Evolutionary conservation across 2,113 vertebrate species (phyloP), one percentile per base, ranked within the genome.

Genomic region (Pterocles gutturalis): DNA sequence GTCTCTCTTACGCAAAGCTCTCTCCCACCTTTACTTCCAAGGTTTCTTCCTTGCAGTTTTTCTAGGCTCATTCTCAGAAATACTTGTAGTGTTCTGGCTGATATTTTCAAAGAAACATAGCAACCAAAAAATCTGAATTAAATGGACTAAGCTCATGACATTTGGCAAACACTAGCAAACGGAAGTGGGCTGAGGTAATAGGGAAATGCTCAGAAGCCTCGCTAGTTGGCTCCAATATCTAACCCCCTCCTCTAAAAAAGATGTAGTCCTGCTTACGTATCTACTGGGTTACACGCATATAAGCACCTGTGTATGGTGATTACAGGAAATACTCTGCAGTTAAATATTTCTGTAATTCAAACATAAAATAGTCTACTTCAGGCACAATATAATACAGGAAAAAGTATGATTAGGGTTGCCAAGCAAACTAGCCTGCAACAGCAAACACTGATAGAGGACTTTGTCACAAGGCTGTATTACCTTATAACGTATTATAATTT

Each of bases 401-500:
- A 96, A 96, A 96, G 91, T 96, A 83, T 80, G 58, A 97, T 97
- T 97, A 96, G 36, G 31, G 51, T 64, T 89, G 90, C 81, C 3
- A 31, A 29, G 13, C 20, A 89, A 95, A 97, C 87, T 93, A 95
- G 80, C 75, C 81, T 70, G 85, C 86, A 88, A 96, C 75, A 96
- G 75, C 89, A 96, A 87, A 82, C 89, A 89, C 87, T 95, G 92
- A 90, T 91, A 89, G 92, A 43, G 43, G 79, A 93, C 97, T 98
- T 91, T 98, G 98, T 98, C 97, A 96, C 79, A 95, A 97, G 86
- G 88, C 46, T 96, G 90, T 97, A 97, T 97, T 97, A 97, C 97
- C 96, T 97, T 98, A 81, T 94, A 98, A 98, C 93, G 71, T 95
- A 98, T 96, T 97, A 98, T 97, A 83, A 95, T 97, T 98, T 97